Evolutionary conservation across 1,140 invertebrate species (phyloP), one percentile per base, ranked within the genome.

Genomic region (Delia radicum): DNA sequence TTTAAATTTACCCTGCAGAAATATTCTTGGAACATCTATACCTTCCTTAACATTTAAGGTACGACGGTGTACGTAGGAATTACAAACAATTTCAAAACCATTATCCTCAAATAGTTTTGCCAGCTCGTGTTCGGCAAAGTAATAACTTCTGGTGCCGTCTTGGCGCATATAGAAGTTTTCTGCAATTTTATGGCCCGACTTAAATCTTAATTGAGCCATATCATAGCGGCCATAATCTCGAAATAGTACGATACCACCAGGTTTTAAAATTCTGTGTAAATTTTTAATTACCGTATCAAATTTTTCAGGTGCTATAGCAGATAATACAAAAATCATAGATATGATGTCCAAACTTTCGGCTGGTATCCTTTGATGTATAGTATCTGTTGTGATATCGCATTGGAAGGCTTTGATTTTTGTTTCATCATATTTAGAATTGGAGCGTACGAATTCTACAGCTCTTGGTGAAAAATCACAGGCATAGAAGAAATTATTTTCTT

Each of bases 181-280:
- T 7, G 90, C 85, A 76, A 99, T 94, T 87, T 99, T 98, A 83
- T 95, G 93, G 0, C 96, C 96, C 3, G 94, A 91, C 78, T 95
- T 93, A 86, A 99, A 99, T 69, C 98, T 88, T 2, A 99, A 81
- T 86, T 99, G 98, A 2, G 98, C 95, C 92, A 99, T 95, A 87
- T 99, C 98, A 84, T 98, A 96, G n/a, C 97, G 87, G 0, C 97
- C 98, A 87, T 99, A 99, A 88, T 99, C 98, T 80, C 98, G 88
- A 80, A 99, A 96, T 4, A 99, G 86, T 3, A 99, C 82, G 37
- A 94, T 82, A 15, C 97, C 98, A 21, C 93, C 95, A 0, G 92
- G 93, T 77, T 91, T 92, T 0, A 99, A 86, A 7, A 94, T 86
- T 76, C 89, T 84, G 78, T 87, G 91, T 3, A 97, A 84, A 87